phyloP scores from a whole-genome alignment of 2,888 invertebrate genomes.

The Hybos culiciformis region DNA sequence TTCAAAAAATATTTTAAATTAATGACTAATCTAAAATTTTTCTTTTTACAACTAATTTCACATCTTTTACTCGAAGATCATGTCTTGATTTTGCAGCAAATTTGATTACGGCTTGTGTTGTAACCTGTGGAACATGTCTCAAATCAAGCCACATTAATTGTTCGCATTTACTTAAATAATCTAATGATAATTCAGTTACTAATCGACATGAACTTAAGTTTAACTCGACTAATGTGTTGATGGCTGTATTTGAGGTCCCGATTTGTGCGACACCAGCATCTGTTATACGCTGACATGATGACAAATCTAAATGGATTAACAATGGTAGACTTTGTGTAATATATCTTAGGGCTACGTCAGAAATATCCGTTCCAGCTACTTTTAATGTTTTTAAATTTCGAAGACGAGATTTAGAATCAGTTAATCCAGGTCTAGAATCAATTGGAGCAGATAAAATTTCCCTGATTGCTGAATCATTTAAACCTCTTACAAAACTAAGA shows the following conservation, averaged over 20 bases:
- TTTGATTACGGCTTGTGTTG: slow-evolving; percentile 68
- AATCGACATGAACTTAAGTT: slow-evolving; percentile 72
- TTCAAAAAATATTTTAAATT: no score
- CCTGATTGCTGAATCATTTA: slow-evolving; percentile 70
- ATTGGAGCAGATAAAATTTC: slow-evolving; percentile 78
- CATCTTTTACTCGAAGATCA: slow-evolving; percentile 64
- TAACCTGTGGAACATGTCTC: slow-evolving; percentile 65
- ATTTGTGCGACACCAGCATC: slow-evolving; percentile 84
- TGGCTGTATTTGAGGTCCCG: slow-evolving; percentile 56
- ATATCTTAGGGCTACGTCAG: slow-evolving; percentile 59
- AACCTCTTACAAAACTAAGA: slow-evolving; percentile 71
- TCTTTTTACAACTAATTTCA: slow-evolving; percentile 56
- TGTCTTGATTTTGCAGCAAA: slow-evolving; percentile 70
- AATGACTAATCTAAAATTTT: slow-evolving; percentile 16
- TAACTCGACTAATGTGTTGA: slow-evolving; percentile 51
- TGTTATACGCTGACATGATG: slow-evolving; percentile 75
- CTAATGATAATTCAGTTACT: slow-evolving; percentile 68
- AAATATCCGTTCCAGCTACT: slow-evolving; percentile 77
- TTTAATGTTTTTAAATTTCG: slow-evolving; percentile 61
- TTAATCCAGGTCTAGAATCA: slow-evolving; percentile 64
- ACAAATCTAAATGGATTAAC: slow-evolving; percentile 62
- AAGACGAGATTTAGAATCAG: slow-evolving; percentile 60
- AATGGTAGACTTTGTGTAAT: slow-evolving; percentile 62
- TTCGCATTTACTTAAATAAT: slow-evolving; percentile 64
- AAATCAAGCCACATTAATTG: slow-evolving; percentile 59